These are phyloP conservation scores for Tricholauxania praeusta DNA, from an alignment of 2,888 invertebrate genomes.

Conservation along the genomic window DNA sequence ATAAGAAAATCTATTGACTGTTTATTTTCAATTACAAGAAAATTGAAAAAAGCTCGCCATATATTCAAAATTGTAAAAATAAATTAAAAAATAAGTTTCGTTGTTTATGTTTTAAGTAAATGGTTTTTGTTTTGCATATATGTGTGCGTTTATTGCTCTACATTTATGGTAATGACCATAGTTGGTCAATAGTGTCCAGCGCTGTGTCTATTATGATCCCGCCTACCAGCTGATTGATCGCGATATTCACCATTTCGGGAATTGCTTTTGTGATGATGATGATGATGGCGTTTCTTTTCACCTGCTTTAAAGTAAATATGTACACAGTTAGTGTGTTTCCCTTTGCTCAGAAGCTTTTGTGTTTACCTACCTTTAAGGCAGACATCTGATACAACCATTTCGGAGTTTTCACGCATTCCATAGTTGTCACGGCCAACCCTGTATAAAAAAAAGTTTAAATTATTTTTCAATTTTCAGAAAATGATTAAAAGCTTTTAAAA, in stretches of 20 bases:
- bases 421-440: conserved; percentile 66
- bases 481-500: neutral
- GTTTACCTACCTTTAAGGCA: conserved; percentile 63
- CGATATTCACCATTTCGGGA: conserved; percentile 65
- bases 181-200: conserved; percentile 68
- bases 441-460: neutral
- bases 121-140: conserved; percentile 17
- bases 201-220: conserved; percentile 67
- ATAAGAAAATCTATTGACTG: conserved; percentile 36
- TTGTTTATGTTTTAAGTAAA: conserved; percentile 44
- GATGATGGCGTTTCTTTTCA: conserved; percentile 68
- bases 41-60: conserved; percentile 21
- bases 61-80: neutral
- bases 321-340: neutral
- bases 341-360: neutral
- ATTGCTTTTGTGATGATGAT: conserved; percentile 67
- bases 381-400: conserved; percentile 80
- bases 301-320: conserved; percentile 46
- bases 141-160: conserved; percentile 59
- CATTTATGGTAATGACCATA: conserved; percentile 68
- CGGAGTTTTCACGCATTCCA: conserved; percentile 79
- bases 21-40: conserved; percentile 4
- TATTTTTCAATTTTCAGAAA: neutral
- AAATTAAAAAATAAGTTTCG: conserved; percentile 43
- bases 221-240: conserved; percentile 64